Evolutionary conservation across 1,140 invertebrate species (phyloP).

Genomic region (Antheraea mylitta): DNA sequence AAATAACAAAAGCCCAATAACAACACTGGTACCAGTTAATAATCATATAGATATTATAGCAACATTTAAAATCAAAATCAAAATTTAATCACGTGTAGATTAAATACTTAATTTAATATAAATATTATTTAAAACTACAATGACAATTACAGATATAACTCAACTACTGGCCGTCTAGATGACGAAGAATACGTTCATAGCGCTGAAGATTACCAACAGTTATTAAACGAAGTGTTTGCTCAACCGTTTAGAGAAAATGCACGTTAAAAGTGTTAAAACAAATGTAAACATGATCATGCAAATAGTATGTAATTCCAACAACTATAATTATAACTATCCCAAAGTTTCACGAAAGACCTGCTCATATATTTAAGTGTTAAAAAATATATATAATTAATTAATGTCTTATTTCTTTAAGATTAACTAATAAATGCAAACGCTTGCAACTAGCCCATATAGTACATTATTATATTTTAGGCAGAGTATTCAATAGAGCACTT

Average conservation of each 20-base stretch:
- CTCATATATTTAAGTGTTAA: background rate
- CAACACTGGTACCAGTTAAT: too few species aligned
- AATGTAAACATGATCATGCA: background rate
- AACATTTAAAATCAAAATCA: too few species aligned
- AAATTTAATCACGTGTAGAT: too few species aligned
- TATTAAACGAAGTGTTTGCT: conserved; percentile 73
- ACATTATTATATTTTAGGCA: too few species aligned
- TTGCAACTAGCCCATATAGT: too few species aligned
- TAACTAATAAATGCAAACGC: too few species aligned
- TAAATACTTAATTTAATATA: background rate
- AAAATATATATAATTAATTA: too few species aligned
- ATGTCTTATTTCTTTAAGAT: too few species aligned
- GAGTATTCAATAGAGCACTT: too few species aligned
- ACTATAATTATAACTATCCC: background rate
- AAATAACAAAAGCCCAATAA: too few species aligned
- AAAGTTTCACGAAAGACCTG: background rate
- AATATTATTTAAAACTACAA: background rate
- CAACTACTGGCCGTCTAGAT: conserved; percentile 40
- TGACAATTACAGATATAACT: conserved; percentile 45
- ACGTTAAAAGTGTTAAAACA: background rate
- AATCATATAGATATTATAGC: too few species aligned
- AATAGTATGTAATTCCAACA: background rate
- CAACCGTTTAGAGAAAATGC: conserved; percentile 67
- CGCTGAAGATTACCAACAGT: conserved; percentile 70
- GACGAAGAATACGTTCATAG: conserved; percentile 66